These are phyloP conservation scores for Channallabes apus DNA, from an alignment of 2,797 vertebrate species.

Conservation along the genomic window DNA sequence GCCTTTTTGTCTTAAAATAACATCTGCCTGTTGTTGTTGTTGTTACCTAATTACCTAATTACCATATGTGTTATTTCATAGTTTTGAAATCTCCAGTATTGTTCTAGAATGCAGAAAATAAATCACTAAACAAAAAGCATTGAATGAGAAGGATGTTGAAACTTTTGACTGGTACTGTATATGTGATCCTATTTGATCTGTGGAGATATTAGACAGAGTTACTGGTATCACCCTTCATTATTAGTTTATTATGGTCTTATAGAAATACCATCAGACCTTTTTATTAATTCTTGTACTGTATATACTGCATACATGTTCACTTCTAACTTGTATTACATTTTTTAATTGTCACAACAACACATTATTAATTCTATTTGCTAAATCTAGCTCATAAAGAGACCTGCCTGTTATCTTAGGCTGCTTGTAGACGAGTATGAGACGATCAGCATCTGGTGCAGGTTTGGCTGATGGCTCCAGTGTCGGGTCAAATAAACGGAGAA, in stretches of 20 bases:
- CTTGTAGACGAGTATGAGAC: constrained; percentile 79
- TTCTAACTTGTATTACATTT: not conserved
- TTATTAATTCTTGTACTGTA: not conserved
- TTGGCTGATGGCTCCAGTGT: constrained; percentile 61
- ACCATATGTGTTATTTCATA: too few species aligned
- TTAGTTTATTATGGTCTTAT: not conserved
- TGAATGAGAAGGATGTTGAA: too few species aligned
- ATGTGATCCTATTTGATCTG: too few species aligned
- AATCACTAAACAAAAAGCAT: too few species aligned
- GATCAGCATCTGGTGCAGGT: constrained; percentile 60
- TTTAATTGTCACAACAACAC: not conserved
- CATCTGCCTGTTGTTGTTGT: too few species aligned
- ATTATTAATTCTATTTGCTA: not conserved
- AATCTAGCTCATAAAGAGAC: not conserved
- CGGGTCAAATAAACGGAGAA: constrained; percentile 83
- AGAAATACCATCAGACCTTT: not conserved
- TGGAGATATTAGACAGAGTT: not conserved
- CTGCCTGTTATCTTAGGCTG: constrained; percentile 84
- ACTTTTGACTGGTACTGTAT: too few species aligned
- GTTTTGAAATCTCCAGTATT: too few species aligned
- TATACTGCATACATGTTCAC: not conserved
- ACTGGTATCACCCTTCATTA: not conserved
- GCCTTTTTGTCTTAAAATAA: too few species aligned
- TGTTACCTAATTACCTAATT: too few species aligned
- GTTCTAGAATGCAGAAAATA: too few species aligned